A percentile compares a stretch with the other conserved stretches of the same genome.
Conservation (phyloP, 2,888 invertebrate species). For the Oxystoma pomonae region DNA sequence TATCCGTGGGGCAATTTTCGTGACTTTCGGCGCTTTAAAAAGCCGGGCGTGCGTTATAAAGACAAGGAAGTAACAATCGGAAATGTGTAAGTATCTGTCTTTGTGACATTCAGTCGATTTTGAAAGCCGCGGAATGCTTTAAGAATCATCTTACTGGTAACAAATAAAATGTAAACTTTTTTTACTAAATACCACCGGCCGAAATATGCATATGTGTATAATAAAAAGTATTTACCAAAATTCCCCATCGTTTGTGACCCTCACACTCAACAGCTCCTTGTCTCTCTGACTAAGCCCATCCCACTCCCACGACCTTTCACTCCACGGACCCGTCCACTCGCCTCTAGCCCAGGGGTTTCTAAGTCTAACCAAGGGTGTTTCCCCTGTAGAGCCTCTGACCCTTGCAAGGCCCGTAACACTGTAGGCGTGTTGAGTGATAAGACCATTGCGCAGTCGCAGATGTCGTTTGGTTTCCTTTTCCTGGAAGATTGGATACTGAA, state of each 20-base stretch:
- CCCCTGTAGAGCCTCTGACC: slow-evolving; percentile 57
- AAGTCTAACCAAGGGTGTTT: slow-evolving; percentile 58
- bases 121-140: no score
- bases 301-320: slow-evolving; percentile 66
- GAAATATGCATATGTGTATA: no score
- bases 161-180: no score
- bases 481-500: slow-evolving; percentile 31
- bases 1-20: no score
- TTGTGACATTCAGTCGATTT: no score
- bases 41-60: no score
- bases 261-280: slow-evolving; percentile 59
- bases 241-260: slow-evolving; percentile 63
- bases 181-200: no score
- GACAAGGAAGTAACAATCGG: no score
- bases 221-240: slow-evolving; percentile 55
- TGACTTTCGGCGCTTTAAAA: no score
- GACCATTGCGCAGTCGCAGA: slow-evolving; percentile 56
- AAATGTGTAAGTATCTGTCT: no score
- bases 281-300: slow-evolving; percentile 60
- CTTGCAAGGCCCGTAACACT: slow-evolving; percentile 68
- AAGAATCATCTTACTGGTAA: no score
- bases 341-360: slow-evolving; percentile 64
- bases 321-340: slow-evolving; percentile 71
- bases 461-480: slow-evolving; percentile 56
- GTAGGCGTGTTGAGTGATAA: slow-evolving; percentile 66